These are phyloP conservation scores for Carcharodon carcharias DNA, from an alignment of 2,797 vertebrate genomes.

Conservation along the genomic window DNA sequence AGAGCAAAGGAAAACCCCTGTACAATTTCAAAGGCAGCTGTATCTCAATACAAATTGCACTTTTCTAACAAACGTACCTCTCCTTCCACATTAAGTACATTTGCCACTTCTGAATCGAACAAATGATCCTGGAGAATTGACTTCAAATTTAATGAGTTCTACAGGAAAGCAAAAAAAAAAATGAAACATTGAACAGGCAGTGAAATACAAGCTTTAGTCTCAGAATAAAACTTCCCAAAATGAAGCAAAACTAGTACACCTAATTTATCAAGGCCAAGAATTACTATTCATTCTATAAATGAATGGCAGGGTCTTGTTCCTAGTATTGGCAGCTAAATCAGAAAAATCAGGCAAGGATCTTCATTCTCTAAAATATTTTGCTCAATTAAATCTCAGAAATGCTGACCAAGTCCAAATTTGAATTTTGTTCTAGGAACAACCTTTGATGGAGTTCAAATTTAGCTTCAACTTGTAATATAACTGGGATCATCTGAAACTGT, in stretches of 20 bases:
- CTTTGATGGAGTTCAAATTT: background rate
- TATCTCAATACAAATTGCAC: background rate
- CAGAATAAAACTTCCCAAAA: background rate
- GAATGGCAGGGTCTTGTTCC: background rate
- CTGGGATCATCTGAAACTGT: background rate
- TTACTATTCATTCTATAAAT: background rate
- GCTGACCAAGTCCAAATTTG: background rate
- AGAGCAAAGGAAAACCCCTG: background rate
- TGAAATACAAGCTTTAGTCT: background rate
- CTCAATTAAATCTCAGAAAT: background rate
- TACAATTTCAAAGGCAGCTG: background rate
- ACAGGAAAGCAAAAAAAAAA: background rate
- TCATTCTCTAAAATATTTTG: background rate
- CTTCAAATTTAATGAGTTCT: slow-evolving; percentile 27
- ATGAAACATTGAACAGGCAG: background rate
- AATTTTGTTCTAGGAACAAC: background rate
- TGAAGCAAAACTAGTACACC: background rate
- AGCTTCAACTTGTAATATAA: background rate
- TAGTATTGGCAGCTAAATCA: background rate
- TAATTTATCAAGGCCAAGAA: background rate
- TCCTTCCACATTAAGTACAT: background rate
- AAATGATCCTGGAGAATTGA: background rate
- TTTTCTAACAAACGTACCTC: background rate
- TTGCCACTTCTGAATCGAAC: background rate
- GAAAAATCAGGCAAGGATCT: background rate